phyloP scores from a whole-genome alignment of 2,888 invertebrate genomes.

The Platycheirus albimanus region DNA sequence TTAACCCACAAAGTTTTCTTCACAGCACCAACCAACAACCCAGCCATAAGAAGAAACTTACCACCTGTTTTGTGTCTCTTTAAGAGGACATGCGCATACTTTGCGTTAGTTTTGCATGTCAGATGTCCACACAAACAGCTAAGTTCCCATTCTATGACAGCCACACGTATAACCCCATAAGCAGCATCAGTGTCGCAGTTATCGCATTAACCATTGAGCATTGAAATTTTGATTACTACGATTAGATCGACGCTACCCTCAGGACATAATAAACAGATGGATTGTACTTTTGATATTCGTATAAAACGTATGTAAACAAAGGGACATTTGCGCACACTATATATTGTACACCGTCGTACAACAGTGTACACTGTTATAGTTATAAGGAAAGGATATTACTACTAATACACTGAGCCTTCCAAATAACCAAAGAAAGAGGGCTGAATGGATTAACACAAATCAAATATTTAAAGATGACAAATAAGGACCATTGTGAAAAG shows the following conservation, averaged over 20 bases:
- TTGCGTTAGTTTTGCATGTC: slow-evolving; percentile 2
- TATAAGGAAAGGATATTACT: slow-evolving; percentile 60
- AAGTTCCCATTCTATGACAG: slow-evolving; percentile 12
- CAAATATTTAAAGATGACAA: slow-evolving; percentile 72
- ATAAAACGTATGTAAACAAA: slow-evolving; percentile 55
- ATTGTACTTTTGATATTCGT: slow-evolving; percentile 63
- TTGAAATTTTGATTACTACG: slow-evolving; percentile 69
- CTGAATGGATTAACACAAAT: slow-evolving; percentile 72
- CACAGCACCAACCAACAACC: too few species aligned
- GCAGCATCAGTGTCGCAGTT: slow-evolving; percentile 55
- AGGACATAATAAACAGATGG: slow-evolving; percentile 60
- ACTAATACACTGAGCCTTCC: slow-evolving; percentile 44
- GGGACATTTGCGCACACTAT: slow-evolving; percentile 65
- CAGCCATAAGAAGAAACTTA: too few species aligned
- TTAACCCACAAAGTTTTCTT: too few species aligned
- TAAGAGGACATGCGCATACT: background rate
- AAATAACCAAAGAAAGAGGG: slow-evolving; percentile 48
- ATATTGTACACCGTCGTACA: too few species aligned
- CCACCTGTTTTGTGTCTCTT: too few species aligned
- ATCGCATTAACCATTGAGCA: slow-evolving; percentile 59
- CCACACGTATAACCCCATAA: slow-evolving; percentile 40
- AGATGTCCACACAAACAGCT: slow-evolving; percentile 24
- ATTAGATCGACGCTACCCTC: slow-evolving; percentile 57
- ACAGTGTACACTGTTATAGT: too few species aligned
- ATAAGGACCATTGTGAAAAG: slow-evolving; percentile 77